Conservation (phyloP, 2,888 invertebrate genomes). For the Dyspetes luteomarginatus region DNA sequence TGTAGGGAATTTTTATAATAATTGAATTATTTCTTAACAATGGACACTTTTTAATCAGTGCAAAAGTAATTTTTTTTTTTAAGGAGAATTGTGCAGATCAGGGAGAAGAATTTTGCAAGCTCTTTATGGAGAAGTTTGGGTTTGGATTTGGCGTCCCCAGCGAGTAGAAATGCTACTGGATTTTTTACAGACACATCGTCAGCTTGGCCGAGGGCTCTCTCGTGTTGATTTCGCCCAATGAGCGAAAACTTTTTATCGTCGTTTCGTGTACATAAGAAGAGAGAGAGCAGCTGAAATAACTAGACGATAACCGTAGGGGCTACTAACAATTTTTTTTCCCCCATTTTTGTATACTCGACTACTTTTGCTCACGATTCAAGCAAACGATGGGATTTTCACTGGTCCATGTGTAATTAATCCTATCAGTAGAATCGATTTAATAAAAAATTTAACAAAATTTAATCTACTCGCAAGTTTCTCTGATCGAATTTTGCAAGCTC, state of each 20-base stretch:
- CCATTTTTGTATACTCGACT: not conserved
- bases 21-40: too few species aligned
- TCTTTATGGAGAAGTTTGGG: too few species aligned
- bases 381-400: not conserved
- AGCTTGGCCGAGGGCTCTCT: not conserved
- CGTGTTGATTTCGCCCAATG: not conserved
- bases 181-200: not conserved
- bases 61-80: too few species aligned
- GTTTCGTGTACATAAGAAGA: not conserved
- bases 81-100: too few species aligned
- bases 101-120: too few species aligned
- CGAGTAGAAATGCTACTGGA: slow-evolving; percentile 19
- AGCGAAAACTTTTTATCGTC: not conserved
- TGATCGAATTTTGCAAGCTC: too few species aligned
- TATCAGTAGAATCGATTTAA: not conserved
- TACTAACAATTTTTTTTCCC: not conserved
- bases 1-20: too few species aligned
- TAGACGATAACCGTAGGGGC: not conserved
- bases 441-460: too few species aligned
- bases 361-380: not conserved
- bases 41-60: too few species aligned
- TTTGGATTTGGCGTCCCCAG: too few species aligned
- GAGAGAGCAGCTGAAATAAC: not conserved
- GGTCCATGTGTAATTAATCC: not conserved
- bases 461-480: too few species aligned